Evolutionary conservation across 2,113 vertebrate genomes (phyloP).

Genomic region (Melospiza melodia): DNA sequence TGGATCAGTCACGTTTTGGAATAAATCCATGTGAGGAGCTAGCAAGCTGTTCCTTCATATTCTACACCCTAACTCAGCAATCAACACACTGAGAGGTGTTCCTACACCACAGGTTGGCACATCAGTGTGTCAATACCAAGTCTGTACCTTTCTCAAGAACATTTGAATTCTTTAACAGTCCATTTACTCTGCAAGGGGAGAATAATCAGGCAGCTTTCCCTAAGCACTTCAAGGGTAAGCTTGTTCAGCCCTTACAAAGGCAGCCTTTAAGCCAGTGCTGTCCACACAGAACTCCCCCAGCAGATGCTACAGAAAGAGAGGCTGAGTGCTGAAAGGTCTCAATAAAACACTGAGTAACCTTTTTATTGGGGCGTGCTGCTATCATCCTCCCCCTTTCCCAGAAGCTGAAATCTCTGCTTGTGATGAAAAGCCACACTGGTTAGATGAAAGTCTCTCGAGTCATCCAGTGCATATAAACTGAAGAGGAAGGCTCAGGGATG

Average conservation of each 20-base stretch:
- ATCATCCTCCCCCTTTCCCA: background rate
- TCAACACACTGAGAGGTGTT: background rate
- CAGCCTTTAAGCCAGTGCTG: background rate
- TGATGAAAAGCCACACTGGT: background rate
- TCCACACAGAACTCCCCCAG: background rate
- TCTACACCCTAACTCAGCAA: background rate
- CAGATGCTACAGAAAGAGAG: background rate
- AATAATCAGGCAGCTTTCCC: background rate
- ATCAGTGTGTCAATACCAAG: background rate
- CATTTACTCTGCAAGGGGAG: background rate
- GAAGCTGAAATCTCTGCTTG: background rate
- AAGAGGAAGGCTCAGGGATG: background rate
- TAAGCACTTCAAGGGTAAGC: background rate
- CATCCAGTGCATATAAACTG: background rate
- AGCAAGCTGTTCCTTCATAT: background rate
- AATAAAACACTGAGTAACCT: background rate
- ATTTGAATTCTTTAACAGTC: background rate
- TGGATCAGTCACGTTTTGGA: background rate
- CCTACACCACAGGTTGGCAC: background rate
- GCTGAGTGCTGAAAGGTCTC: background rate
- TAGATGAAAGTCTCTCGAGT: background rate
- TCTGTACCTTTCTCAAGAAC: background rate
- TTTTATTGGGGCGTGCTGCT: background rate
- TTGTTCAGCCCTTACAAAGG: background rate
- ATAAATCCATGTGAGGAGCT: background rate